Conservation (phyloP, 2,888 invertebrate genomes). For the Eupeodes latifasciatus region DNA sequence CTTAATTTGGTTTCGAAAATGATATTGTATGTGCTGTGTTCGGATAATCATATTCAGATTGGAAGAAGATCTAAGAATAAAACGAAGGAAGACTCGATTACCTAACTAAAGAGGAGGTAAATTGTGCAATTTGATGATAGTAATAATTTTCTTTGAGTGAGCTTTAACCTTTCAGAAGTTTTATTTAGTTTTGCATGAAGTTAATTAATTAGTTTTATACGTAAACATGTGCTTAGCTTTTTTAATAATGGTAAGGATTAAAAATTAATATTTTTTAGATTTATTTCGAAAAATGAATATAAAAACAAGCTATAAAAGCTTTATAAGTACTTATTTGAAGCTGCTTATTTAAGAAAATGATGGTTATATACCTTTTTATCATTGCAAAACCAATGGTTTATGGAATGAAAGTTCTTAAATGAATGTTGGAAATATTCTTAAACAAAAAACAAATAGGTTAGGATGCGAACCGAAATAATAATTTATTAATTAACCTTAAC, state of each 20-base stretch:
- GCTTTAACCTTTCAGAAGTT: slow-evolving; percentile 44
- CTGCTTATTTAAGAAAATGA: no score
- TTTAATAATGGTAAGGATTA: slow-evolving; percentile 7
- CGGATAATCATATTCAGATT: slow-evolving; percentile 43
- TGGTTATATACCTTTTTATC: no score
- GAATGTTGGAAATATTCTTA: no score
- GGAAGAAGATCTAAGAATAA: slow-evolving; percentile 4
- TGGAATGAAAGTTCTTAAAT: no score
- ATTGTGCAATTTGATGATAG: slow-evolving; percentile 24
- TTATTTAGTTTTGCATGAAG: slow-evolving; percentile 50
- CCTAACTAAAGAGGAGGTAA: background rate
- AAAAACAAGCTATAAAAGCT: no score
- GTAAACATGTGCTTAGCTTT: no score
- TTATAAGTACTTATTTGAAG: no score
- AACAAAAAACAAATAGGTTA: no score
- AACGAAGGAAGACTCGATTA: slow-evolving; percentile 16
- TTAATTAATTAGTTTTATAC: slow-evolving; percentile 4
- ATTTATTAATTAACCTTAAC: no score
- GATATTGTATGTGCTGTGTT: slow-evolving; percentile 52
- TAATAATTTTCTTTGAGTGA: slow-evolving; percentile 10
- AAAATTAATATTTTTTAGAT: slow-evolving; percentile 15
- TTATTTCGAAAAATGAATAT: background rate
- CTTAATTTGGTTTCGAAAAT: slow-evolving; percentile 63
- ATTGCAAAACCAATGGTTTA: no score
- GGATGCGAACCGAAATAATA: no score